A percentile compares a stretch with the other conserved stretches of the same genome.
Evolutionary conservation across 2,888 invertebrate species (phyloP).

Genomic region (Octonoba sinensis): DNA sequence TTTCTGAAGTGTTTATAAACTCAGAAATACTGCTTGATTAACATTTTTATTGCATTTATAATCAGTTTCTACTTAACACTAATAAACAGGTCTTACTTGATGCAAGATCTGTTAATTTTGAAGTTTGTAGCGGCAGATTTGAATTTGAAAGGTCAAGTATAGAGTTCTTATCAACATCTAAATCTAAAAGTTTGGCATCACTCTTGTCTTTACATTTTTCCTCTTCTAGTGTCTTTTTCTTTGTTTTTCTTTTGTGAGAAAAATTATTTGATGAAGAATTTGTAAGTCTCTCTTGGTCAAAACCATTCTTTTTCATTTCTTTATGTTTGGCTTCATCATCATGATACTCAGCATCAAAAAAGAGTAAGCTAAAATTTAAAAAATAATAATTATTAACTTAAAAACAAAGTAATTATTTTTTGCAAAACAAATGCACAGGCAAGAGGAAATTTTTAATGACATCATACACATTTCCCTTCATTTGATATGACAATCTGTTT

Average conservation of each 20-base stretch:
- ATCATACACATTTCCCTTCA: too few relatives aligned
- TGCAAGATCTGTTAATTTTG: too few relatives aligned
- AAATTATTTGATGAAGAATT: constrained; percentile 9
- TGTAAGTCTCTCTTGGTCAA: neutral
- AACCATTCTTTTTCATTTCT: constrained; percentile 21
- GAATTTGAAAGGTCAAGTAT: neutral
- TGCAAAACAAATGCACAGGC: neutral
- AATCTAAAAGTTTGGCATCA: constrained; percentile 35
- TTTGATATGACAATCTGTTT: too few relatives aligned
- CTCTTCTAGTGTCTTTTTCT: constrained; percentile 10
- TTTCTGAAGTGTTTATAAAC: too few relatives aligned
- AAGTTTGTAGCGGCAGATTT: too few relatives aligned
- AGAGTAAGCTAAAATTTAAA: constrained; percentile 65
- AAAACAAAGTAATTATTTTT: neutral
- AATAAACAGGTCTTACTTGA: too few relatives aligned
- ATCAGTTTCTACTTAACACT: too few relatives aligned
- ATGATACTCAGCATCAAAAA: constrained; percentile 67
- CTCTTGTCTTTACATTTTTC: constrained; percentile 46
- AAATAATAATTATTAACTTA: neutral
- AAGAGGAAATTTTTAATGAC: neutral
- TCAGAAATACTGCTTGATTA: too few relatives aligned
- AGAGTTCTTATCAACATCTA: constrained; percentile 34
- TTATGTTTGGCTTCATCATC: constrained; percentile 63
- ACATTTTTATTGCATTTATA: too few relatives aligned
- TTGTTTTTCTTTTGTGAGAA: constrained; percentile 15